Conservation (phyloP, 2,113 vertebrate species). For the Podarcis muralis region DNA sequence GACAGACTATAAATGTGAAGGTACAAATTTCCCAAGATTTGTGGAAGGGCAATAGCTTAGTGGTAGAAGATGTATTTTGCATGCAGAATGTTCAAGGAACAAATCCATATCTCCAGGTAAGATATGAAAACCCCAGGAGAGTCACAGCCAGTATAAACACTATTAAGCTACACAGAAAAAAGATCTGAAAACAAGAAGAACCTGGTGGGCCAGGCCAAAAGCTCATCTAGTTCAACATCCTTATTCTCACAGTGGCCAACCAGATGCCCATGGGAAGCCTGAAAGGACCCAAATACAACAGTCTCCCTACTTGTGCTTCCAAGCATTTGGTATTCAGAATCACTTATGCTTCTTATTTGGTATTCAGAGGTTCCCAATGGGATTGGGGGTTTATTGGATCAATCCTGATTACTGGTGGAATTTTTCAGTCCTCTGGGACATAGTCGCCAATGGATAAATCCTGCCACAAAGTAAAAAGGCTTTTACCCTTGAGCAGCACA, state of each 20-base stretch:
- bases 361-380: no score
- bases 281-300: no score
- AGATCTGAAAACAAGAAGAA: not conserved
- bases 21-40: not conserved
- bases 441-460: not conserved
- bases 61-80: not conserved
- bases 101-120: not conserved
- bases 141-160: not conserved
- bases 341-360: no score
- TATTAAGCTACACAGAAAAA: not conserved
- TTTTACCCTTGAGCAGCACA: not conserved
- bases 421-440: not conserved
- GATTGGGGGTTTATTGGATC: no score
- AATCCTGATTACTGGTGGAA: no score
- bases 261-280: no score
- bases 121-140: not conserved
- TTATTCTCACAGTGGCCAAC: no score
- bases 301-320: no score
- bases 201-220: no score
- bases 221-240: no score
- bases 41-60: not conserved
- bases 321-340: no score
- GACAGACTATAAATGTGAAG: not conserved
- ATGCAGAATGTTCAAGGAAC: no score
- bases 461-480: not conserved